Base-by-base conservation (phyloP, 2,888 invertebrate species). In the Agonopterix arenella region DNA sequence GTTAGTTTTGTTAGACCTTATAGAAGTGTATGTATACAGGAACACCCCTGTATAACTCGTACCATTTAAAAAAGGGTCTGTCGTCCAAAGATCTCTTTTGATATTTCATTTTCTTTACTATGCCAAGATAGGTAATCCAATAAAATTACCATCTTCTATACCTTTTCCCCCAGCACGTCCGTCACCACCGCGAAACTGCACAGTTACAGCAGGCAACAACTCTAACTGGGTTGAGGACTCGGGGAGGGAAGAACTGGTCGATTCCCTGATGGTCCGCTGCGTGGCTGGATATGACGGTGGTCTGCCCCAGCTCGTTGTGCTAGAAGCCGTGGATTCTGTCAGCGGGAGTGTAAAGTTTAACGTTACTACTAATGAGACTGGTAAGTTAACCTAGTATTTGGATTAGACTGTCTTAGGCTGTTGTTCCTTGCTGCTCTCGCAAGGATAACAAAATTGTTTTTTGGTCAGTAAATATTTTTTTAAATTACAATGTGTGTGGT, bases 261-360 rank as follows among this genome's bases (percentile, higher is more conserved):
- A 84, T 16, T 70, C 75, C 1, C 81, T 97, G 61, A 93, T 95
- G 62, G 93, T 97, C 46, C 95, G 96, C 61, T 97, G 97, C 72
- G 92, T 95, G 56, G 91, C 95, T 1, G 97, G 97, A 1, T 96
- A 96, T 73, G 96, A 97, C 72, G 97, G 97, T 0, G 97, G 97
- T 4, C 90, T 97, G 49, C 94, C 95, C 28, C 97, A 97, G 76
- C 91, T 93, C 56, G 96, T 97, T 69, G 91, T 95, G 44, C 80
- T 97, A 44, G 97, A 97, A 76, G 96, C 96, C 18, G 91, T 95
- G 72, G 95, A 96, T 67, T 92, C 93, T 0, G 81, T 90, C 52
- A 93, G 91, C 40, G 94, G 93, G 63, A 90, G 90, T 50, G 80
- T 94, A 53, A 85, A 93, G 47, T 90, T 95, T 54, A 96, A 96